Evolutionary conservation across 2,113 vertebrate genomes (phyloP).

Genomic region (Xerus inauris): DNA sequence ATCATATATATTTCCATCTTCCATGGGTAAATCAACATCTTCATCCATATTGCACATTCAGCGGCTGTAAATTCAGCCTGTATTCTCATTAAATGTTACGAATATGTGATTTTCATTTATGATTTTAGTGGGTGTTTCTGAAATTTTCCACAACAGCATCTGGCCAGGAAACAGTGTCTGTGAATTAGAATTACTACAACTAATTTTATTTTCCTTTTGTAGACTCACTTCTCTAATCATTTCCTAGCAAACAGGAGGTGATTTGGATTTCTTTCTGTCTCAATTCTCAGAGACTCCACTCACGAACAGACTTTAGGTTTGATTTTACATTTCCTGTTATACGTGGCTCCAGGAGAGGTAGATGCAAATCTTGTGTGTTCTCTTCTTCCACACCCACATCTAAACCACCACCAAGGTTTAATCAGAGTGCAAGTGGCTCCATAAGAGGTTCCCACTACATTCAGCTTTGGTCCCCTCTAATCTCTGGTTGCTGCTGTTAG

Average conservation of each 20-base stretch:
- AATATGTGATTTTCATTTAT: constrained; percentile 82
- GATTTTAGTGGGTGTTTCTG: constrained; percentile 73
- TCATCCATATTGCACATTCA: constrained; percentile 73
- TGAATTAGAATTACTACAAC: constrained; percentile 69
- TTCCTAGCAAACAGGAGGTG: constrained; percentile 43
- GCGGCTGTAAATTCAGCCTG: constrained; percentile 77
- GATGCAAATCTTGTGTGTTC: background rate
- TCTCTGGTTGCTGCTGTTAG: constrained; percentile 1
- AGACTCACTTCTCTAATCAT: constrained; percentile 50
- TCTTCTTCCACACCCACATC: background rate
- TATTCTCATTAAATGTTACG: constrained; percentile 78
- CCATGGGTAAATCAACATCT: constrained; percentile 77
- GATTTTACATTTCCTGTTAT: constrained; percentile 53
- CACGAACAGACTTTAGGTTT: constrained; percentile 22
- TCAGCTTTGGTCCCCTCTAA: background rate
- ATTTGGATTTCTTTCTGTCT: constrained; percentile 51
- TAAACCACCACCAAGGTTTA: background rate
- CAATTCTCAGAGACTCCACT: constrained; percentile 9
- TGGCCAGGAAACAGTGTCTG: constrained; percentile 74
- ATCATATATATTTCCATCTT: constrained; percentile 74
- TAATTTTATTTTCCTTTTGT: constrained; percentile 74
- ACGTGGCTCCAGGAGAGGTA: background rate
- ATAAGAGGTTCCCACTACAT: background rate
- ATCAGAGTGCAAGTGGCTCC: background rate
- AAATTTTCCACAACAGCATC: constrained; percentile 72